Percentiles rank a stretch among this genome's conserved stretches.
These are phyloP conservation scores for Sinocyclocheilus anshuiensis DNA, from an alignment of 2,113 vertebrate species.

Conservation along the genomic window DNA sequence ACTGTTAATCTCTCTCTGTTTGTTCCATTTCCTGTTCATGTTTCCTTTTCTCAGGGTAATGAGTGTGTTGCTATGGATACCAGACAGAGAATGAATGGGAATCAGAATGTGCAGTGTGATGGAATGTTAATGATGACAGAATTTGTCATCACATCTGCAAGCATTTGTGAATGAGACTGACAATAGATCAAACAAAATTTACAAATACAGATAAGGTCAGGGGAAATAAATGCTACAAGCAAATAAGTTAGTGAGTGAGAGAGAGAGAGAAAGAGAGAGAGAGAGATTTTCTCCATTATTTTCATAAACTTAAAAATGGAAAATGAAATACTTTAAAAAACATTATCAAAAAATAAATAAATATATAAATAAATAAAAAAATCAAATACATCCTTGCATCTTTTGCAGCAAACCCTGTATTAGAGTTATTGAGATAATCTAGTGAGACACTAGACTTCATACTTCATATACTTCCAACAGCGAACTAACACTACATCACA, in stretches of 20 bases:
- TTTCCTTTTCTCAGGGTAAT: constrained; percentile 48
- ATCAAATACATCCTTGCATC: background rate
- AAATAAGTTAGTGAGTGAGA: too few species aligned
- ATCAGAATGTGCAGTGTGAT: background rate
- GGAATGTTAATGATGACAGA: background rate
- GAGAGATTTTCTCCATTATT: background rate
- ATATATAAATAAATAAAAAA: background rate
- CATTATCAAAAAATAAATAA: too few species aligned
- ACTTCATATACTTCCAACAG: too few species aligned
- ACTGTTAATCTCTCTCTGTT: background rate
- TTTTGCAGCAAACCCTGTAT: background rate
- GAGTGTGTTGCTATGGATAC: constrained; percentile 46
- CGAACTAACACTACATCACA: too few species aligned
- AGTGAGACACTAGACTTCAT: background rate
- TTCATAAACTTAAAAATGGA: background rate
- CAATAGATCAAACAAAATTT: background rate
- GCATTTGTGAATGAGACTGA: background rate
- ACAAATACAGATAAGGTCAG: background rate
- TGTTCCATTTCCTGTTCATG: background rate
- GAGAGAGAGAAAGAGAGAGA: background rate
- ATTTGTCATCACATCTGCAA: background rate
- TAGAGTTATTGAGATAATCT: background rate
- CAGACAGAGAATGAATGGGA: constrained; percentile 4
- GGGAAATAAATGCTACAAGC: background rate
- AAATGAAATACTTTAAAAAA: too few species aligned